Evolutionary conservation across 35 echinoderm and acorn worm species (phyloP), one percentile per base, ranked within the genome.

Genomic region (Nesometra sesokonis): DNA sequence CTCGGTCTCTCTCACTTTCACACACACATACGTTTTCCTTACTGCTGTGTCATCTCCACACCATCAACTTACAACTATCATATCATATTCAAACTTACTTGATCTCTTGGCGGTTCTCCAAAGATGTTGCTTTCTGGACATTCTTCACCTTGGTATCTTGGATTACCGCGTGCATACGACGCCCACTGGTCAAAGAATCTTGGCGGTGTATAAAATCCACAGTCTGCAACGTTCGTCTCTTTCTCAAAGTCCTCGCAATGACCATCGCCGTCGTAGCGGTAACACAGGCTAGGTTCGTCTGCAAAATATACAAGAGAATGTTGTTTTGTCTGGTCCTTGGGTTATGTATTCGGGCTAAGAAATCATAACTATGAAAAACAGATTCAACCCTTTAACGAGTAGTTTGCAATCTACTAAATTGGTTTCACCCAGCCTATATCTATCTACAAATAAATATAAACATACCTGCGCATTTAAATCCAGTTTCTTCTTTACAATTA

Each of bases 181-280:
- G 92, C 96, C 96, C 96, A 99, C 77, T 99, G 96, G 33, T 99
- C 96, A 5, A 21, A 19, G 82, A 81, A 94, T 5, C 90, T 93
- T n/a, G 80, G 80, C 0, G 92, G 92, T 15, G 93, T 89, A 33
- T 89, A 80, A 85, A 93, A 99, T 0, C 90, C 94, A 81, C 94
- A 97, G 37, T 97, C 94, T 76, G 47, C 11, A 77, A 84, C 77
- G 36, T 80, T 87, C 52, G 36, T 36, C 13, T 76, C 13, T 29
- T 86, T 78, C 83, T 97, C 94, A 77, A 90, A 90, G 27, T 84
- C 35, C 37, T 97, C 94, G 37, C 94, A 97, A 0, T 86, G 52
- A 21, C 90, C 90, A 37, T 95, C 93, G 9, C 85, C 93, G 15
- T 80, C 23, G 33, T 38, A 92, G 30, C 84, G 86, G 7, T 87